Evolutionary conservation across 1,140 invertebrate genomes (phyloP), one percentile per base, ranked within the genome.

Genomic region (Diabrotica virgifera): DNA sequence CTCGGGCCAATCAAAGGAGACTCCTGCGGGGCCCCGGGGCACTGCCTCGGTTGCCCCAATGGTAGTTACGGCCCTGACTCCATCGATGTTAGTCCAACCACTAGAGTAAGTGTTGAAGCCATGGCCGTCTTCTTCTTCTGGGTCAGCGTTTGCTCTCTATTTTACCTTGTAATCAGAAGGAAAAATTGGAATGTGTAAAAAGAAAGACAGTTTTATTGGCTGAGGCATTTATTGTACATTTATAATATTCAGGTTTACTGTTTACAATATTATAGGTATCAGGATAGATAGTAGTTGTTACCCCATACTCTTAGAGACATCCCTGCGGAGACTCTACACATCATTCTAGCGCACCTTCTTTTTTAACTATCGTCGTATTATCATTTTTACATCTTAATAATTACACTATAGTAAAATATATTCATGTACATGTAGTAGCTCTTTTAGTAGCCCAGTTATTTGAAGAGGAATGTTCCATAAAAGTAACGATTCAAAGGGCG

Each of bases 201-300:
- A 46, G 12, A n/a, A 71, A 73, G 58, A 72, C 69, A 67, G 72
- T 69, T 72, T 70, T 75, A 75, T 71, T 74, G 74, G 74, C 74
- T 75, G 74, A 75, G 72, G 74, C 73, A 73, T 74, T 75, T 75
- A 75, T 75, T 70, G 72, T 75, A 75, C 73, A 73, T 73, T 72
- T 73, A 75, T 73, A 73, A 68, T 75, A 65, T 69, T 67, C 69
- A 74, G 72, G 63, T 72, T 69, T 71, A 72, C 72, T 67, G 70
- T 66, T 66, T 67, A 71, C 70, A 72, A 71, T 72, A 72, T 67
- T 72, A 73, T 72, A 71, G 70, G 66, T 74, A 71, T 74, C 68
- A 72, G 73, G 70, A 74, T 74, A 74, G 73, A 73, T 74, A 73
- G 63, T 72, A 72, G 70, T 73, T 69, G 70, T 62, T 62, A 62